These are phyloP conservation scores for Pygocentrus nattereri DNA, from an alignment of 2,797 vertebrate species.

Conservation along the genomic window DNA sequence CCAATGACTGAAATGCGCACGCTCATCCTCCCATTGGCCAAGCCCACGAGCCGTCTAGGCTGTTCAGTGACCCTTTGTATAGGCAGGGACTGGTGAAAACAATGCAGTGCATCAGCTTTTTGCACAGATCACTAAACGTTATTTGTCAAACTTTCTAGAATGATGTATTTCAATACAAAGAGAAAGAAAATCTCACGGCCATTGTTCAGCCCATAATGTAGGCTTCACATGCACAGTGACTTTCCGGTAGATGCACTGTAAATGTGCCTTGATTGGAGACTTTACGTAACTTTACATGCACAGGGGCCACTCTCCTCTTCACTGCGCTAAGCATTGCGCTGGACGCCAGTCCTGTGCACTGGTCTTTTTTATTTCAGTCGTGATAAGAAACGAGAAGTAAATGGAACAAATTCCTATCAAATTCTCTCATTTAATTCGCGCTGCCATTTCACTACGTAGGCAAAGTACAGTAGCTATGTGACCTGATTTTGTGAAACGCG, in stretches of 20 bases:
- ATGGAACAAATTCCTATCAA: neutral
- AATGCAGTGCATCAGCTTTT: conserved; percentile 73
- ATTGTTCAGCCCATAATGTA: neutral
- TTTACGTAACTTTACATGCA: neutral
- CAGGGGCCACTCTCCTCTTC: no score
- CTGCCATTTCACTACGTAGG: neutral
- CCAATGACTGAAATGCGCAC: conserved; percentile 51
- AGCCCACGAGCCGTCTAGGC: conserved; percentile 57
- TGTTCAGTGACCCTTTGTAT: conserved; percentile 71
- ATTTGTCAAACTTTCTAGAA: conserved; percentile 72
- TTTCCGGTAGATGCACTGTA: neutral
- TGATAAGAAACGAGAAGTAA: neutral
- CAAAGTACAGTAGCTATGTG: conserved; percentile 57
- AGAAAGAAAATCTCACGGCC: conserved; percentile 39
- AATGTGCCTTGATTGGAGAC: neutral
- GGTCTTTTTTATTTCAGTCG: neutral
- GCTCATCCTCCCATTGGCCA: conserved; percentile 67
- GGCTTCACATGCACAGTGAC: neutral
- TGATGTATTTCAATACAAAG: conserved; percentile 60
- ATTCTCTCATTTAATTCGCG: no score
- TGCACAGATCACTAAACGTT: conserved; percentile 52
- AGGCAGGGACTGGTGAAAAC: conserved; percentile 47
- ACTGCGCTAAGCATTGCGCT: no score
- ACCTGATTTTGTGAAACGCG: conserved; percentile 44
- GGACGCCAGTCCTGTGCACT: no score